A percentile compares a stretch with the other conserved stretches of the same genome.
Conservation (phyloP, 2,797 vertebrate genomes). For the Anableps anableps region DNA sequence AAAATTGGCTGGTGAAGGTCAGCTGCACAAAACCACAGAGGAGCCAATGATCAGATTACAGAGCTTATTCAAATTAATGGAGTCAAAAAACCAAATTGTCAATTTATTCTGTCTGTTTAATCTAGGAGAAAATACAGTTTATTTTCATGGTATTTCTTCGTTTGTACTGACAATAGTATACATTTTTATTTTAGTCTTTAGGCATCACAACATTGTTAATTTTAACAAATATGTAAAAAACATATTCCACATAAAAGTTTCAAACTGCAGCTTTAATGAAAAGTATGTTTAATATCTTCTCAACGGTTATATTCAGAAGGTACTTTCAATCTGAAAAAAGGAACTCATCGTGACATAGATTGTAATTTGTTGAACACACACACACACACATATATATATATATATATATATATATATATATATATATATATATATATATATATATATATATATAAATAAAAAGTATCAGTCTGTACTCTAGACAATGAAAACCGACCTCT, state of each 20-base stretch:
- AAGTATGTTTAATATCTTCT: neutral
- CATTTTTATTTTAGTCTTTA: no score
- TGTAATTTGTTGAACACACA: neutral
- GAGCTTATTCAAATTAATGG: slow-evolving; percentile 12
- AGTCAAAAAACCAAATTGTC: neutral
- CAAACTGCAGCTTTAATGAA: neutral
- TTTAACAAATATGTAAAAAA: no score
- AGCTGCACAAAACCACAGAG: slow-evolving; percentile 17
- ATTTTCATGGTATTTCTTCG: neutral
- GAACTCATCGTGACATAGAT: neutral
- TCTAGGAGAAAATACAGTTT: neutral
- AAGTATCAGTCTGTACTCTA: neutral
- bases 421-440: no score
- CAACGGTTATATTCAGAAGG: neutral
- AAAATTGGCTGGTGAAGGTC: slow-evolving; percentile 70
- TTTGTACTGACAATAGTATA: neutral
- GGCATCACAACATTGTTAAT: no score
- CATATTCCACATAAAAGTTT: neutral
- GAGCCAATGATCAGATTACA: slow-evolving; percentile 25
- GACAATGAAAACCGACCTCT: neutral
- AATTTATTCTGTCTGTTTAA: neutral
- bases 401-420: no score
- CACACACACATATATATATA: no score
- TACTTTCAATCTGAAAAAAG: neutral
- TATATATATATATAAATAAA: neutral